Evolutionary conservation across 2,797 vertebrate species (phyloP).

Genomic region (Acestrorhynchus altus): DNA sequence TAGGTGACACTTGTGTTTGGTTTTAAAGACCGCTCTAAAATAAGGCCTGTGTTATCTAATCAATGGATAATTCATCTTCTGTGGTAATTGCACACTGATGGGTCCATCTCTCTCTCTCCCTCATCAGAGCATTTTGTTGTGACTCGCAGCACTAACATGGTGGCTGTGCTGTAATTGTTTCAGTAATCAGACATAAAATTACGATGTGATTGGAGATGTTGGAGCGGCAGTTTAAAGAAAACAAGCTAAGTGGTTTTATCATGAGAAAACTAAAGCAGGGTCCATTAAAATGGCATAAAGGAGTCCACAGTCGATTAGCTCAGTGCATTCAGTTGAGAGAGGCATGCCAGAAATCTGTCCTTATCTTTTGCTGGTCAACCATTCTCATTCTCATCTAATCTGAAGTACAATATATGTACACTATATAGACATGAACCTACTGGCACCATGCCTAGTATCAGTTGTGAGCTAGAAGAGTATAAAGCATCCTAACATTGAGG

Average conservation of each 20-base stretch:
- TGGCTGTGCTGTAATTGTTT: slow-evolving; percentile 26
- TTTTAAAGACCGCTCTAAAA: slow-evolving; percentile 16
- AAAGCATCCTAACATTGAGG: too few species aligned
- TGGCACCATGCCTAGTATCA: too few species aligned
- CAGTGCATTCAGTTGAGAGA: neutral
- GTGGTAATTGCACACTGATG: slow-evolving; percentile 32
- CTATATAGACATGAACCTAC: too few species aligned
- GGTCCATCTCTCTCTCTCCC: neutral
- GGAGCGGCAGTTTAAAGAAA: slow-evolving; percentile 19
- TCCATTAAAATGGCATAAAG: neutral
- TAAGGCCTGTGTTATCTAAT: slow-evolving; percentile 29
- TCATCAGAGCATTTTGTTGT: slow-evolving; percentile 33
- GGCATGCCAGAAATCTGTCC: too few species aligned
- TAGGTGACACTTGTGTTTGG: slow-evolving; percentile 1
- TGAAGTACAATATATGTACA: too few species aligned
- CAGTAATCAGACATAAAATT: slow-evolving; percentile 38
- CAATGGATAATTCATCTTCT: slow-evolving; percentile 33
- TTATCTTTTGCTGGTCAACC: too few species aligned
- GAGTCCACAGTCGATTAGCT: neutral
- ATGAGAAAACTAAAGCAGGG: slow-evolving; percentile 1
- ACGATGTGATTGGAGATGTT: slow-evolving; percentile 30
- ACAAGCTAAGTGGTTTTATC: slow-evolving; percentile 12
- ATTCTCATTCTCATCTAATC: too few species aligned
- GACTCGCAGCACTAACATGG: slow-evolving; percentile 8
- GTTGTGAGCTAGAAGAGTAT: too few species aligned